Evolutionary conservation across 2,113 vertebrate species (phyloP).

Genomic region (Ceyx margarethae): DNA sequence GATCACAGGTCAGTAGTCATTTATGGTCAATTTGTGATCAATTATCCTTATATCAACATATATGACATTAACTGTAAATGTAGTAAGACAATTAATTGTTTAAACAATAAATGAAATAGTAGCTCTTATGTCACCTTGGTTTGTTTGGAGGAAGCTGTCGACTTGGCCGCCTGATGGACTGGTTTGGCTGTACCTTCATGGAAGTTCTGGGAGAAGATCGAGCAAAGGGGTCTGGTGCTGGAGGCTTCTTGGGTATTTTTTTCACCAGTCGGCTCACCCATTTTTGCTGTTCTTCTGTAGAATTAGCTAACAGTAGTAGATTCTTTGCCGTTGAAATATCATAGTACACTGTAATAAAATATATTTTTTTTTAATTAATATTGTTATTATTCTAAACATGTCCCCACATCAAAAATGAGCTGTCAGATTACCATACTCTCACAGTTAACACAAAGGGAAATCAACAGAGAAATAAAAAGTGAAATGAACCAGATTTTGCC

Average conservation of each 20-base stretch:
- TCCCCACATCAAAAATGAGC: not conserved
- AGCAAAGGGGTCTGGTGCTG: slow-evolving; percentile 87
- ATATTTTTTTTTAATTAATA: not conserved
- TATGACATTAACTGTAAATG: not conserved
- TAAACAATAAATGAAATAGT: not conserved
- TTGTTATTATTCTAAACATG: not conserved
- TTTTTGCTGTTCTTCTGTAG: slow-evolving; percentile 97
- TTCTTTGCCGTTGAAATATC: slow-evolving; percentile 98
- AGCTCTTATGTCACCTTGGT: slow-evolving; percentile 85
- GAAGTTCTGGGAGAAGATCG: slow-evolving; percentile 94
- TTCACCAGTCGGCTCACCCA: slow-evolving; percentile 97
- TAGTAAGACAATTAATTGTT: not conserved
- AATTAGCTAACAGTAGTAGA: slow-evolving; percentile 89
- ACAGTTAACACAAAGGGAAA: not conserved
- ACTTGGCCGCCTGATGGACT: slow-evolving; percentile 92
- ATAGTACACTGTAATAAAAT: slow-evolving; percentile 85
- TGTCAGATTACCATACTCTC: not conserved
- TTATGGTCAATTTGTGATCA: not conserved
- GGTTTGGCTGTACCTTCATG: slow-evolving; percentile 93
- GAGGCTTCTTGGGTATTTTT: slow-evolving; percentile 98
- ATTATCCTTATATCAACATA: not conserved
- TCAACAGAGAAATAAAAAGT: not conserved
- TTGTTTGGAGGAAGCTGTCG: slow-evolving; percentile 93
- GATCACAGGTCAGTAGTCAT: not conserved
- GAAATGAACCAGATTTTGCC: not conserved